Base-by-base conservation (phyloP, 2,888 invertebrate species). In the Biston betularia region DNA sequence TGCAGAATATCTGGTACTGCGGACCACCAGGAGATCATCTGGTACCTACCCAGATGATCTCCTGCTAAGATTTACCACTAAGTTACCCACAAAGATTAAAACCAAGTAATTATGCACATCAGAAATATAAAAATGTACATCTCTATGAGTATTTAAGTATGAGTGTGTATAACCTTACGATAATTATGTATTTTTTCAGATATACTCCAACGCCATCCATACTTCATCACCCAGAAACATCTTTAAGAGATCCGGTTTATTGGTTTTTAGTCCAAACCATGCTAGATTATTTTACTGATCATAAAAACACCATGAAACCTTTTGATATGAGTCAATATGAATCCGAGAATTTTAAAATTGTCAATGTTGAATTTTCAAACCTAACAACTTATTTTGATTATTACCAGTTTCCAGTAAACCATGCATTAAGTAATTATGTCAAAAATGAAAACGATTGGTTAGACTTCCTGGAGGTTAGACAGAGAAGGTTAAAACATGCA, bases 201-300 rank as follows among this genome's bases (percentile, higher is more conserved):
- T 90, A 89, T 54, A 90, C 88, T 59, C 88, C 92, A n/a, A 86
- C 92, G 6, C 93, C 93, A 35, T 90, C 93, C 24, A 71, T 89
- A 40, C 66, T 92, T 42, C 92, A 93, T 69, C 88, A 89, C 55
- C 87, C 91, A 5, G 87, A 92, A 78, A 93, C 93, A 65, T 79
- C 89, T 38, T 73, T 93, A 45, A 82, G 91, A 66, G 92, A 92
- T 72, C 89, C 92, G 0, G 74, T 83, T 1, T 92, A 88, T 70
- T 92, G 92, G 92, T 73, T 80, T 24, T 75, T 93, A 70, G 82
- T 93, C 8, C 76, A 88, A 70, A 81, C 77, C 52, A 75, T 85
- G 48, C 65, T 90, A 10, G 85, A 83, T 48, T 93, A 92, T 69
- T 89, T 88, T 34, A 81, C 75, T 9, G 86, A 89, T 14, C 91